phyloP scores from a whole-genome alignment of 1,140 invertebrate genomes.

The Myzus persicae region DNA sequence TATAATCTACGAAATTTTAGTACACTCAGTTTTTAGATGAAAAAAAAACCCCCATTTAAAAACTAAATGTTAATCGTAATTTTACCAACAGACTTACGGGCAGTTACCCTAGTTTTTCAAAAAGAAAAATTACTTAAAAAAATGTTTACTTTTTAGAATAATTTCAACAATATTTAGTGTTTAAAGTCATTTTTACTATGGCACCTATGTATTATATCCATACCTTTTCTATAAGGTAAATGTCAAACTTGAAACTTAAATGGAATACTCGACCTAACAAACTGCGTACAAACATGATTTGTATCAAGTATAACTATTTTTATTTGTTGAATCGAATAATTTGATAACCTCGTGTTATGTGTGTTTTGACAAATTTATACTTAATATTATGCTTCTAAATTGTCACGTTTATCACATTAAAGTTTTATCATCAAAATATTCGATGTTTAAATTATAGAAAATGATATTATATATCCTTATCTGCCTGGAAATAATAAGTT shows the following conservation, averaged over 20 bases:
- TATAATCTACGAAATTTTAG: not conserved
- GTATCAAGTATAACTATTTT: not conserved
- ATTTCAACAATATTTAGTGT: not conserved
- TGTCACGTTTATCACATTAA: not conserved
- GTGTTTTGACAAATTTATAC: not conserved
- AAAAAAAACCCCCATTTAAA: not conserved
- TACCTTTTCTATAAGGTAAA: not conserved
- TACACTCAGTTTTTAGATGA: not conserved
- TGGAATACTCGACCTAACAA: not conserved
- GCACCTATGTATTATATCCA: not conserved
- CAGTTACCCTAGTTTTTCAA: not conserved
- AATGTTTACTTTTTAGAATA: not conserved
- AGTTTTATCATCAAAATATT: not conserved
- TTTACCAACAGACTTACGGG: too few relatives aligned
- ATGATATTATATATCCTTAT: not conserved
- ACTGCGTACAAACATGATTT: not conserved
- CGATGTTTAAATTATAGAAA: slow-evolving; percentile 10
- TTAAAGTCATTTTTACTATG: not conserved
- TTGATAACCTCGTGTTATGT: not conserved
- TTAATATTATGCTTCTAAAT: not conserved
- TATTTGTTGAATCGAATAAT: slow-evolving; percentile 19
- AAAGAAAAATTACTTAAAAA: not conserved
- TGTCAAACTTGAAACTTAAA: not conserved
- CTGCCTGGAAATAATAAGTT: not conserved
- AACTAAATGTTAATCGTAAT: not conserved